Evolutionary conservation across 2,888 invertebrate genomes (phyloP).

Genomic region (Drosophila nigricruria): DNA sequence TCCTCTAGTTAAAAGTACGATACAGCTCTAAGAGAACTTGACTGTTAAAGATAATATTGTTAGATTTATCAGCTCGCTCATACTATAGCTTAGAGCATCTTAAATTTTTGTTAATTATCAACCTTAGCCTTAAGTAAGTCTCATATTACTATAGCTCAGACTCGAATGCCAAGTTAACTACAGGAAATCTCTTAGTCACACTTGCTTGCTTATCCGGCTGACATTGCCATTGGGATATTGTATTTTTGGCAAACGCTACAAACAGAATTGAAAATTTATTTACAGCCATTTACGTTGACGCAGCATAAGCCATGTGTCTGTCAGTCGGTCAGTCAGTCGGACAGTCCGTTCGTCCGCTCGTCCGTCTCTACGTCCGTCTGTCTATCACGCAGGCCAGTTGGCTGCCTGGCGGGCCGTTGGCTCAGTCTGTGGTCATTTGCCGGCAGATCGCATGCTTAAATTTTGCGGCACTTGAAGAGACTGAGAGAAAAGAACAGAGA

Average conservation of each 20-base stretch:
- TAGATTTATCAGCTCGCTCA: background rate
- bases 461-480: constrained; percentile 31
- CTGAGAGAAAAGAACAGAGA: background rate
- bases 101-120: too few species aligned
- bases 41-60: too few species aligned
- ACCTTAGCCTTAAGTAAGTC: too few species aligned
- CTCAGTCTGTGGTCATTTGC: constrained; percentile 43
- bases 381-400: background rate
- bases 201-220: constrained; percentile 1
- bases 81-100: background rate
- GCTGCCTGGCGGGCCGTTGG: constrained; percentile 20
- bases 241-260: constrained; percentile 69
- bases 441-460: constrained; percentile 39
- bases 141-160: background rate
- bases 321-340: constrained; percentile 40
- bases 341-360: background rate
- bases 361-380: constrained; percentile 4
- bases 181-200: background rate
- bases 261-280: constrained; percentile 82
- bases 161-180: background rate
- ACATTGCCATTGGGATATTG: constrained; percentile 51
- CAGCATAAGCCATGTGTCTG: constrained; percentile 79
- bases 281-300: constrained; percentile 79
- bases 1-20: background rate
- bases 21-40: background rate